Percentiles rank a stretch among this genome's conserved stretches.
These are phyloP conservation scores for Drosophila obscura DNA, from an alignment of 1,140 invertebrate genomes.

Conservation along the genomic window DNA sequence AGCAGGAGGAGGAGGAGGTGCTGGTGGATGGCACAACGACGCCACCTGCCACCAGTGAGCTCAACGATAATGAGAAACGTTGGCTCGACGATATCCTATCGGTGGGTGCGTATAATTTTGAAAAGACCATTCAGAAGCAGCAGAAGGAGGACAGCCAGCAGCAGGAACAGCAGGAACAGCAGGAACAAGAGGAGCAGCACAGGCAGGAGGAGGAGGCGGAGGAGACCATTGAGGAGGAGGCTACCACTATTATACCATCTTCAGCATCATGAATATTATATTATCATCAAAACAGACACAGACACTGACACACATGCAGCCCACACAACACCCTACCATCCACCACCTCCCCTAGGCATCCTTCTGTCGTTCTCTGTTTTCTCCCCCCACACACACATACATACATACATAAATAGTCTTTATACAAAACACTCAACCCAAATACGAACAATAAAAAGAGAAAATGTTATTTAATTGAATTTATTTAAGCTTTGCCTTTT, in stretches of 20 bases:
- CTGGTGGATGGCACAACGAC: slow-evolving; percentile 17
- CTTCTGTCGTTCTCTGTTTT: slow-evolving; percentile 20
- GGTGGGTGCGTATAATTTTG: slow-evolving; percentile 79
- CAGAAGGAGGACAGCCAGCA: slow-evolving; percentile 37
- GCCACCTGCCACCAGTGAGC: slow-evolving; percentile 46
- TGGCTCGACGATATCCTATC: slow-evolving; percentile 82
- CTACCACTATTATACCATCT: slow-evolving; percentile 51
- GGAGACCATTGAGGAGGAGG: slow-evolving; percentile 45
- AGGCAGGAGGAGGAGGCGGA: slow-evolving; percentile 33
- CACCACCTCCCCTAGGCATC: slow-evolving; percentile 7
- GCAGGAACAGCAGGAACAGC: slow-evolving; percentile 19
- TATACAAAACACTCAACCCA: slow-evolving; percentile 48
- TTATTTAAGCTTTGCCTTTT: slow-evolving; percentile 79
- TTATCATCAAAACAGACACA: slow-evolving; percentile 46
- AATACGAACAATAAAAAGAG: slow-evolving; percentile 76
- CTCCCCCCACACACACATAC: slow-evolving; percentile 24
- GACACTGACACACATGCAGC: slow-evolving; percentile 5
- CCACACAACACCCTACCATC: background rate
- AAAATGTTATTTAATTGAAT: slow-evolving; percentile 83
- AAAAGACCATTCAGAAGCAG: slow-evolving; percentile 60
- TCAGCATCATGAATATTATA: slow-evolving; percentile 60
- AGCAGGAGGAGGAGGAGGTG: slow-evolving; percentile 1
- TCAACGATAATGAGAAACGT: slow-evolving; percentile 80
- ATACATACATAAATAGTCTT: slow-evolving; percentile 63
- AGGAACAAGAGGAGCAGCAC: slow-evolving; percentile 45